Conservation (phyloP, 2,888 invertebrate genomes). For the Nomada fabriciana region DNA sequence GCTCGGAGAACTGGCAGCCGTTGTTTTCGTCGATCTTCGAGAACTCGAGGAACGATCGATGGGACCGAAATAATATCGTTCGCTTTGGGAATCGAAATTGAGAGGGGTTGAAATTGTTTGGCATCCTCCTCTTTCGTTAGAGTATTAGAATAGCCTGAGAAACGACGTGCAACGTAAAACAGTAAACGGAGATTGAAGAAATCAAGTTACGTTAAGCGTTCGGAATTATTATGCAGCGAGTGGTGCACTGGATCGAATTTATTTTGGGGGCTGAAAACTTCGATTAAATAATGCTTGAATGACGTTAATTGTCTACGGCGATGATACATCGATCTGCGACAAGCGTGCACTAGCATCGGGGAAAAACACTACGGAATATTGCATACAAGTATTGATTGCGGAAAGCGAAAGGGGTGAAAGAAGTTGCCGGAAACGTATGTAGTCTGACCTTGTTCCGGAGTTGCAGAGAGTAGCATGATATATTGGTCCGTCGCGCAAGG, state of each 20-base stretch:
- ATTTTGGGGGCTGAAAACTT: no score
- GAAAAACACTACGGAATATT: neutral
- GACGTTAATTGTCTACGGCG: no score
- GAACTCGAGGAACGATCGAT: neutral
- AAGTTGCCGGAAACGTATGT: slow-evolving; percentile 31
- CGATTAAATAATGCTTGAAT: no score
- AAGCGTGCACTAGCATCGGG: neutral
- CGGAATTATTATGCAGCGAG: no score
- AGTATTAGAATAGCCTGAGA: no score
- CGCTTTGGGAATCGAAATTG: neutral
- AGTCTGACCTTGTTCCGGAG: slow-evolving; percentile 37
- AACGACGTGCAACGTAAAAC: no score
- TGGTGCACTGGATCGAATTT: no score
- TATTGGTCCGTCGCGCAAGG: slow-evolving; percentile 22
- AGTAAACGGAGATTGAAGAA: no score
- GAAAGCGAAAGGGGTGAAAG: slow-evolving; percentile 36
- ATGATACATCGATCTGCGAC: neutral
- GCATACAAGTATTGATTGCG: slow-evolving; percentile 11
- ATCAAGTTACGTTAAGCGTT: no score
- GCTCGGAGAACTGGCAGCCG: neutral
- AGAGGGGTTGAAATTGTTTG: no score
- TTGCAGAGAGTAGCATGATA: slow-evolving; percentile 28
- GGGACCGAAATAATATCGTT: neutral
- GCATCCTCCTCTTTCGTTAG: no score
- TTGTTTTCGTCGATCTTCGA: neutral